Percentiles rank a stretch among this genome's conserved stretches.
phyloP scores from a whole-genome alignment of 1,140 invertebrate genomes.

The Tetraneura akinire region DNA sequence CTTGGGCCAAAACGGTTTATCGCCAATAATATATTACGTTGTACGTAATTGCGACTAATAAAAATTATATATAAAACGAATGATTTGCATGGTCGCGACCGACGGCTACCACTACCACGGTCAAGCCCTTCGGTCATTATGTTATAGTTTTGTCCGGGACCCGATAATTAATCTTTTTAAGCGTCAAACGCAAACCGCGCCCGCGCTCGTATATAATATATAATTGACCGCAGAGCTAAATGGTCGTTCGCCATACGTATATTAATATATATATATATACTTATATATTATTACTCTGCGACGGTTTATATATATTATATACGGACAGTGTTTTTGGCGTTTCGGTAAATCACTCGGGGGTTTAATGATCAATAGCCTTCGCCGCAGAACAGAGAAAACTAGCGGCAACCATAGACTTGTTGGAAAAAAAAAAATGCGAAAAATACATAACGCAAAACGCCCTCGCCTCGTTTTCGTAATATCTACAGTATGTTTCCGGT shows the following conservation, averaged over 20 bases:
- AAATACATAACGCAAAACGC: not conserved
- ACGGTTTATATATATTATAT: not conserved
- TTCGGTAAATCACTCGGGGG: constrained; percentile 18
- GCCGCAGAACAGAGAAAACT: not conserved
- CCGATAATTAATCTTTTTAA: constrained; percentile 32
- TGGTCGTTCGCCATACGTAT: not conserved
- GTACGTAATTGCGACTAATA: no score
- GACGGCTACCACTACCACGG: no score
- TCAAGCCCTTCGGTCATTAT: not conserved
- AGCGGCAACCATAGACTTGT: not conserved
- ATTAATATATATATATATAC: no score
- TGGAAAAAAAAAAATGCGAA: not conserved
- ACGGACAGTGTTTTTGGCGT: constrained; percentile 33
- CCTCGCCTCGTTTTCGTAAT: not conserved
- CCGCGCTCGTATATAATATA: not conserved
- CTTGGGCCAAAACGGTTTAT: no score
- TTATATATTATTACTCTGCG: not conserved
- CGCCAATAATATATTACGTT: no score
- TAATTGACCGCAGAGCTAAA: constrained; percentile 30
- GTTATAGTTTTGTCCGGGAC: no score
- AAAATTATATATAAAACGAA: no score
- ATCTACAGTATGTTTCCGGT: no score
- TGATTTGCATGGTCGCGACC: no score
- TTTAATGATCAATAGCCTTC: constrained; percentile 1
- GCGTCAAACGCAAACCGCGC: constrained; percentile 26